phyloP scores from a whole-genome alignment of 2,797 vertebrate genomes.

The Acanthopagrus latus region DNA sequence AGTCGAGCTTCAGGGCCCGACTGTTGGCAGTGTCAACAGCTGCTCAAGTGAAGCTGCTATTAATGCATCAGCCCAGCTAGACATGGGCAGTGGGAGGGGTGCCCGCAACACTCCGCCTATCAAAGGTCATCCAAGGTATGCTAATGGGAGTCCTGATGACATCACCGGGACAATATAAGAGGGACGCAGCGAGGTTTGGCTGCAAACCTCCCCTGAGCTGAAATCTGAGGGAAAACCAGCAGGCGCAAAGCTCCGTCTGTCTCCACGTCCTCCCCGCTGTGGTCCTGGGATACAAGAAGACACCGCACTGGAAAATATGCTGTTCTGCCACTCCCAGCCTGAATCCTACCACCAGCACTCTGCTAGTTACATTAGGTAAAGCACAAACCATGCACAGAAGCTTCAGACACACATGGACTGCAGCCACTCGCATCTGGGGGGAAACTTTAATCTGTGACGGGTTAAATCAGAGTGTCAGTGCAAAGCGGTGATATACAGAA shows the following conservation, averaged over 20 bases:
- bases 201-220: conserved; percentile 25
- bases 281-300: conserved; percentile 53
- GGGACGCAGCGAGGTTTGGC: background rate
- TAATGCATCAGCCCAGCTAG: conserved; percentile 48
- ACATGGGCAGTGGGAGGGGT: conserved; percentile 40
- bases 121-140: conserved; percentile 72
- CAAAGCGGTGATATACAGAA: conserved; percentile 2
- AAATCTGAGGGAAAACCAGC: conserved; percentile 31
- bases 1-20: conserved; percentile 35
- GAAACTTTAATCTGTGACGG: background rate
- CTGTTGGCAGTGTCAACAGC: conserved; percentile 54
- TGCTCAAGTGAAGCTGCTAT: conserved; percentile 37
- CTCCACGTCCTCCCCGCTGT: conserved; percentile 13
- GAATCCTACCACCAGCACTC: conserved; percentile 91
- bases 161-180: conserved; percentile 68
- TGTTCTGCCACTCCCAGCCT: conserved; percentile 95
- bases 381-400: conserved; percentile 20
- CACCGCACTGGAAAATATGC: conserved; percentile 82
- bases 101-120: conserved; percentile 39
- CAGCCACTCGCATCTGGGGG: background rate
- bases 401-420: conserved; percentile 7
- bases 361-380: conserved; percentile 92
- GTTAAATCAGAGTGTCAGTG: conserved; percentile 7
- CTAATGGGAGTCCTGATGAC: conserved; percentile 49
- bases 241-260: conserved; percentile 1